Evolutionary conservation across 2,113 vertebrate species (phyloP).

Genomic region (Fukomys damarensis): DNA sequence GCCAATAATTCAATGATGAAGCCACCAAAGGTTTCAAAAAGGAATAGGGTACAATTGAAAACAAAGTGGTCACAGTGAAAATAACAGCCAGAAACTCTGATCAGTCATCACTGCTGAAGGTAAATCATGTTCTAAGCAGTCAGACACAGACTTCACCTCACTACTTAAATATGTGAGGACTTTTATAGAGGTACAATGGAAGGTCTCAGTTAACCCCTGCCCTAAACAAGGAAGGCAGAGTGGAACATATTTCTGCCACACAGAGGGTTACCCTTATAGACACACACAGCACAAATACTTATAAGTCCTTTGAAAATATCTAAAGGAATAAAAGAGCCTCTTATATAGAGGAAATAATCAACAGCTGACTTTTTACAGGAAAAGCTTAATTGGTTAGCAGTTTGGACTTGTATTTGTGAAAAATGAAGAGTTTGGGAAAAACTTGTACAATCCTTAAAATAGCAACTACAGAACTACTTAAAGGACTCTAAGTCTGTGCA

Average conservation of each 20-base stretch:
- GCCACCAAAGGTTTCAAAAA: neutral
- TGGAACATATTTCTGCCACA: rapidly evolving
- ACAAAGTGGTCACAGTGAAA: neutral
- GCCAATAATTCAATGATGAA: neutral
- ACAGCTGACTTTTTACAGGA: neutral
- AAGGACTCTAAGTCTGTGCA: neutral
- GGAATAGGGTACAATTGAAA: neutral
- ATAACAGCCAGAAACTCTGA: neutral
- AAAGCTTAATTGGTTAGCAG: neutral
- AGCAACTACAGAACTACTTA: conserved; percentile 15
- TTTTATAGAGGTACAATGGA: neutral
- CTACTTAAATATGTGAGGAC: neutral
- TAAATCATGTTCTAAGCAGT: neutral
- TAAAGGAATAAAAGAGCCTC: conserved; percentile 36
- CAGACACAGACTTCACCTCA: neutral
- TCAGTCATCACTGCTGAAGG: neutral
- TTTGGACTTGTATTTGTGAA: neutral
- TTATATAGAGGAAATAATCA: neutral
- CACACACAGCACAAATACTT: neutral
- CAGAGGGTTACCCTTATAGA: neutral
- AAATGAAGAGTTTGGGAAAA: neutral
- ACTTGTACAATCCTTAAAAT: neutral
- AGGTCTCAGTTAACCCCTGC: neutral
- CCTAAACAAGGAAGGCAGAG: neutral
- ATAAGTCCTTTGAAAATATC: neutral